These are phyloP conservation scores for Trichopoda pennipes DNA, from an alignment of 2,888 invertebrate species.

Conservation along the genomic window DNA sequence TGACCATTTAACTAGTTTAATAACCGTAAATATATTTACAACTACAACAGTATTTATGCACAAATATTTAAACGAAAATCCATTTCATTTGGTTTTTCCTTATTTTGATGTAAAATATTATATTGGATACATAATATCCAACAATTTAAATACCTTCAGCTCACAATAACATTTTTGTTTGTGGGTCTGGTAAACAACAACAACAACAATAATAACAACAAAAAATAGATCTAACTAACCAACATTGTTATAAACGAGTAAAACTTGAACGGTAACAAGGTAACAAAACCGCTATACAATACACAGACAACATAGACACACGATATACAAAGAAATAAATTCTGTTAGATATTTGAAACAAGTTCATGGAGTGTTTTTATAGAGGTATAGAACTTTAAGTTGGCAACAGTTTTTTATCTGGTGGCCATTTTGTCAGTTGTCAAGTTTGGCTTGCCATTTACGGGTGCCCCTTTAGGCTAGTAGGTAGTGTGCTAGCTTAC, in stretches of 20 bases:
- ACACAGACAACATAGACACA: neutral
- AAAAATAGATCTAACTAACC: constrained; percentile 40
- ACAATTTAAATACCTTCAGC: constrained; percentile 6
- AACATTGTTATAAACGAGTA: constrained; percentile 45
- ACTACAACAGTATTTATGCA: neutral
- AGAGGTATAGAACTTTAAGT: no score
- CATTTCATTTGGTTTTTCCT: neutral
- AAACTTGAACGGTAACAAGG: constrained; percentile 57
- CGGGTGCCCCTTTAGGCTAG: no score
- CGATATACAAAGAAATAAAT: neutral
- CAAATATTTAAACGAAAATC: neutral
- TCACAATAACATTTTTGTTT: constrained; percentile 32
- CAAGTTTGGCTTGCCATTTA: no score
- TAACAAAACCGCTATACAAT: constrained; percentile 39
- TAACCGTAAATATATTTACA: neutral
- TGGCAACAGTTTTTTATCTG: no score
- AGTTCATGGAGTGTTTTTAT: no score
- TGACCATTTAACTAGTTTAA: constrained; percentile 42
- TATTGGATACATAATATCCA: constrained; percentile 12
- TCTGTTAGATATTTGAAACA: neutral
- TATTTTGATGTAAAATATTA: constrained; percentile 6
- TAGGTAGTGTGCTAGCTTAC: no score
- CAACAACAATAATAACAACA: no score
- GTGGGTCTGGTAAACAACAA: neutral
- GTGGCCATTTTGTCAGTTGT: no score